Evolutionary conservation across 2,113 vertebrate genomes (phyloP).

Genomic region (Gadus chalcogrammus): DNA sequence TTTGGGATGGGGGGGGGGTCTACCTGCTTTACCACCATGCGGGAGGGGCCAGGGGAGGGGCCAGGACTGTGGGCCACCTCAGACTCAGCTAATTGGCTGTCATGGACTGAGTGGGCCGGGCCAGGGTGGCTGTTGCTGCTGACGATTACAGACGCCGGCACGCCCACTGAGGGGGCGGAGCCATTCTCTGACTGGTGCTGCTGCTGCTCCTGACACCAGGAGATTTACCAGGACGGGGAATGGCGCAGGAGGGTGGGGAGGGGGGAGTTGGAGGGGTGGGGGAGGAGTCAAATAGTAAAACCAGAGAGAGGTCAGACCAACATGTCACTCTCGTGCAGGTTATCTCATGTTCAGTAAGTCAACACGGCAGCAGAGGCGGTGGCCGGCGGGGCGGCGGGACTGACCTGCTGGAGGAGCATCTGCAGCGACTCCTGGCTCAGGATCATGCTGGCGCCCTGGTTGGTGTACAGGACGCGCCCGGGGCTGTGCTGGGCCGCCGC

Average conservation of each 20-base stretch:
- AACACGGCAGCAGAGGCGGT: conserved; percentile 10
- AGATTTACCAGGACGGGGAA: conserved; percentile 66
- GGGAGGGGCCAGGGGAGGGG: conserved; percentile 73
- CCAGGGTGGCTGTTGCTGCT: conserved; percentile 78
- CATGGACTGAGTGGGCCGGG: conserved; percentile 69
- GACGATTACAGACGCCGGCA: conserved; percentile 90
- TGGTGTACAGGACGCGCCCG: conserved; percentile 86
- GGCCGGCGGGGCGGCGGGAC: conserved; percentile 11
- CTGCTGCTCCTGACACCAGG: conserved; percentile 80
- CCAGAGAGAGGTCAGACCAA: conserved; percentile 64
- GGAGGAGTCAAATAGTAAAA: conserved; percentile 63
- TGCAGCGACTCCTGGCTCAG: conserved; percentile 89
- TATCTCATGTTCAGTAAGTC: conserved; percentile 42
- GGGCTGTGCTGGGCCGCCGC: conserved; percentile 82
- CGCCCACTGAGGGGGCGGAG: conserved; percentile 75
- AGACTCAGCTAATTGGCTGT: conserved; percentile 69
- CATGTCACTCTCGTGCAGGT: conserved; percentile 52
- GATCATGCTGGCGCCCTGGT: conserved; percentile 76
- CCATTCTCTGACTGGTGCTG: conserved; percentile 73
- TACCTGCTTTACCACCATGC: conserved; percentile 83
- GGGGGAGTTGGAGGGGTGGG: conserved; percentile 20
- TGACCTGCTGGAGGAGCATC: conserved; percentile 95
- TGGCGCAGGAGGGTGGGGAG: conserved; percentile 39
- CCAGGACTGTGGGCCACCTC: conserved; percentile 66
- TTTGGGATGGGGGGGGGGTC: conserved; percentile 39